Base-by-base conservation (phyloP, 1,140 invertebrate species). In the Hycleus phaleratus region DNA sequence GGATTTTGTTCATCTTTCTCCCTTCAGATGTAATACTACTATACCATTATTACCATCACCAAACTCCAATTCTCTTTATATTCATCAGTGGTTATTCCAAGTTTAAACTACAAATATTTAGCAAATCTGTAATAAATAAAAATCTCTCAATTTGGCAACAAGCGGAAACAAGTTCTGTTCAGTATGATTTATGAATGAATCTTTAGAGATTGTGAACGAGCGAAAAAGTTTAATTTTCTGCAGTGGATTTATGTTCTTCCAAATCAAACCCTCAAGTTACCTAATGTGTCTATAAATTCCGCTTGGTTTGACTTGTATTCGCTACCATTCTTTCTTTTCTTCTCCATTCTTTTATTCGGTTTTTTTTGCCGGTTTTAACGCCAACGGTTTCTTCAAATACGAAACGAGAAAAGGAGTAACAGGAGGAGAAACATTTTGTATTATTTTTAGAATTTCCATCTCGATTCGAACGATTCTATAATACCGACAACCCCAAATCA, bases 371-470 rank as follows among this genome's bases (percentile, higher is more conserved):
- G 38, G 51, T 53, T 53, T 53, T 45, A 32, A 32, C 51, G 32
- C 51, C 45, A 18, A 32, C 40, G 53, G 47, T 56, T 56, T 18
- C 18, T 18, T 56, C 45, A 45, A 45, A 25, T 47, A 45, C 45
- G 53, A 56, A 56, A 56, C 53, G 53, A 56, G 32, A 39, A 32
- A 32, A 32, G 32, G 4, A 32, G 32, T 32, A 7, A 32, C 32
- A 18, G 32, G 32, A 32, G 32, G 32, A 7, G 2, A 18, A 48
- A 45, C 45, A 56, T 56, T 56, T 47, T 56, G 49, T 49, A 59
- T 59, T 59, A 59, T 59, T 59, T 59, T 59, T 59, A 59, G 57
- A 52, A 59, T 59, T 59, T 53, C 57, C 57, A 59, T 59, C 50
- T 59, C 57, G 57, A 45, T 42, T 59, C 56, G 56, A 48, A 43